Evolutionary conservation across 2,113 vertebrate genomes (phyloP).

Genomic region (Anarhynchus alexandrinus): DNA sequence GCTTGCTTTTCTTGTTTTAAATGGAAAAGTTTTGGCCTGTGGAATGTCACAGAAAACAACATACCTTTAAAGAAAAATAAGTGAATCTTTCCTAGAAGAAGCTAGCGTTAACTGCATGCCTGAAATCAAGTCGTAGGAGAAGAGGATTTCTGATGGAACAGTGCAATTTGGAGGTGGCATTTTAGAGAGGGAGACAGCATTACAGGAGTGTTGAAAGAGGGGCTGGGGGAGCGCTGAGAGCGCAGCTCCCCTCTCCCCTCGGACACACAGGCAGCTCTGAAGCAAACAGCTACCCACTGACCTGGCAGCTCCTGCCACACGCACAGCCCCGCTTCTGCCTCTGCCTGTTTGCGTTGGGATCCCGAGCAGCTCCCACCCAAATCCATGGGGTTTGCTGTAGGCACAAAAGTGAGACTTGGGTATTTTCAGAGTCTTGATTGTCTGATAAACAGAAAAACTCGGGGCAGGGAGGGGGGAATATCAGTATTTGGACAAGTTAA

Average conservation of each 20-base stretch:
- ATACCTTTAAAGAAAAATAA: background rate
- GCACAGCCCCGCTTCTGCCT: background rate
- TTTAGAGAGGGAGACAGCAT: background rate
- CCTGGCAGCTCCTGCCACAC: background rate
- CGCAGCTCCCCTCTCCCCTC: background rate
- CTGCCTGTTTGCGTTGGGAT: background rate
- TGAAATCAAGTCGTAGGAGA: background rate
- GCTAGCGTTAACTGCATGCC: background rate
- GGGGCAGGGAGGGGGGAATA: no score
- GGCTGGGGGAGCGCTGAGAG: background rate
- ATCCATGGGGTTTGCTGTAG: background rate
- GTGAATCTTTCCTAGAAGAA: background rate
- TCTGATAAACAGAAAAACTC: background rate
- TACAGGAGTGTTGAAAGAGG: background rate
- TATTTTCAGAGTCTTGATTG: background rate
- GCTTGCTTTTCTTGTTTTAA: background rate
- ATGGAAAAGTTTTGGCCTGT: background rate
- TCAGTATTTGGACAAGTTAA: background rate
- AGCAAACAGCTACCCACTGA: background rate
- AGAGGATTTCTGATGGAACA: background rate
- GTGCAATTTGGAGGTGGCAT: background rate
- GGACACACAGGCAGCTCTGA: constrained; percentile 2
- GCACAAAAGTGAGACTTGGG: background rate
- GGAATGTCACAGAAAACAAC: background rate
- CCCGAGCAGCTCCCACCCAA: background rate